Evolutionary conservation across 2,888 invertebrate genomes (phyloP), one percentile per base, ranked within the genome.

Genomic region (Thecocarcelia acutangulata): DNA sequence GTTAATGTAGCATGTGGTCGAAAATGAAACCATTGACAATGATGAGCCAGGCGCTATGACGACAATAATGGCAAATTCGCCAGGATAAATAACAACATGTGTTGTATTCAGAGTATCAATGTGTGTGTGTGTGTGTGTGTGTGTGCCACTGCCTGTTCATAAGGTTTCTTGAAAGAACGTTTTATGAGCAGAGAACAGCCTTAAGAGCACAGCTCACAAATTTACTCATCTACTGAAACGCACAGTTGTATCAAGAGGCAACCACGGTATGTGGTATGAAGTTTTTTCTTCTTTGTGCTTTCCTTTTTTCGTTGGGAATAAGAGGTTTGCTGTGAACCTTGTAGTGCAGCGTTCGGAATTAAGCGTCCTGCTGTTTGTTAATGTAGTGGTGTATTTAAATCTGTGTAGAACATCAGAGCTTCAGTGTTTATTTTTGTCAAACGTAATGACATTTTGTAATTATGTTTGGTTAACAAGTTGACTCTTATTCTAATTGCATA

Each of bases 401-500:
- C 46, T 24, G 21, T 37, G 37, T 61, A 15, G 3, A 1, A 40
- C 17, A 46, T 48, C 8, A 3, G 11, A 8, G 6, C 3, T 4
- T n/a, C 17, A 63, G 8, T 37, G 21, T 48, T 48, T 21, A 21
- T 44, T 69, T 33, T 59, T 21, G 46, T 46, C 56, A 56, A 79
- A 48, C n/a, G 69, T 79, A 79, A 80, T 80, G 58, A 70, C 33
- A 70, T 59, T 75, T 64, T 46, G 74, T 64, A 75, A 70, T 80
- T 75, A 75, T 64, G 63, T 74, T 69, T 56, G 74, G 46, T 46
- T 64, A 58, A 50, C 13, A 44, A 52, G 61, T 56, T 44, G 24
- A 40, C 8, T 66, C 40, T 15, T 11, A 24, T 69, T 17, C 17
- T 40, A 21, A 48, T 21, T 58, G 12, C 24, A 11, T 19, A 11